Conservation (phyloP, 2,797 vertebrate genomes). For the Notamacropus eugenii region DNA sequence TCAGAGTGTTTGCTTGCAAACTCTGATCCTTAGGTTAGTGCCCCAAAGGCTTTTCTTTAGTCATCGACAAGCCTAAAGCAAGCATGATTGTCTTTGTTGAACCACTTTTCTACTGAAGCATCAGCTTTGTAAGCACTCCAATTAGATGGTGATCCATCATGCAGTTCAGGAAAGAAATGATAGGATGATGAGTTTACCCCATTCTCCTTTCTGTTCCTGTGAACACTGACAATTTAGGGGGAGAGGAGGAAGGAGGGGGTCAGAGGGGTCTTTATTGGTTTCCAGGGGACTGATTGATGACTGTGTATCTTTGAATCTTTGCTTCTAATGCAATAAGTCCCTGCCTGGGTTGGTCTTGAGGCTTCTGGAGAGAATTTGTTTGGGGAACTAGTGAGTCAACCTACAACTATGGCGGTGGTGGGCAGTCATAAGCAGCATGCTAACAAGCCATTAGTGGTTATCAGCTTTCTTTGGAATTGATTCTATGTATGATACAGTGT, state of each 20-base stretch:
- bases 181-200: neutral
- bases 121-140: constrained; percentile 29
- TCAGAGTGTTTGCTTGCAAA: constrained; percentile 60
- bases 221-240: constrained; percentile 27
- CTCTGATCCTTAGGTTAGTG: constrained; percentile 34
- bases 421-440: constrained; percentile 20
- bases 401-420: constrained; percentile 10
- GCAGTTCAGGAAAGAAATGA: constrained; percentile 26
- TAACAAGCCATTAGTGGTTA: constrained; percentile 40
- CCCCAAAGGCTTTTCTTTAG: constrained; percentile 31
- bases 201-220: neutral
- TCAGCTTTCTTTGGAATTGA: constrained; percentile 29
- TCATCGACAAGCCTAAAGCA: constrained; percentile 43
- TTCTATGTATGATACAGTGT: constrained; percentile 12
- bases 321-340: constrained; percentile 56
- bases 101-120: constrained; percentile 29
- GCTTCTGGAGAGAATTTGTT: constrained; percentile 48
- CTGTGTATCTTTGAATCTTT: constrained; percentile 51
- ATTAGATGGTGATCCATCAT: constrained; percentile 24
- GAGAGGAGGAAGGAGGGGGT: neutral
- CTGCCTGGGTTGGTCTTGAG: constrained; percentile 54
- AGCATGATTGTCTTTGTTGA: constrained; percentile 53
- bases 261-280: neutral
- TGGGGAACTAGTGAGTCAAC: constrained; percentile 52
- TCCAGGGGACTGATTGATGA: constrained; percentile 9